These are phyloP conservation scores for Morpho achilles DNA, from an alignment of 2,888 invertebrate genomes.

Conservation along the genomic window DNA sequence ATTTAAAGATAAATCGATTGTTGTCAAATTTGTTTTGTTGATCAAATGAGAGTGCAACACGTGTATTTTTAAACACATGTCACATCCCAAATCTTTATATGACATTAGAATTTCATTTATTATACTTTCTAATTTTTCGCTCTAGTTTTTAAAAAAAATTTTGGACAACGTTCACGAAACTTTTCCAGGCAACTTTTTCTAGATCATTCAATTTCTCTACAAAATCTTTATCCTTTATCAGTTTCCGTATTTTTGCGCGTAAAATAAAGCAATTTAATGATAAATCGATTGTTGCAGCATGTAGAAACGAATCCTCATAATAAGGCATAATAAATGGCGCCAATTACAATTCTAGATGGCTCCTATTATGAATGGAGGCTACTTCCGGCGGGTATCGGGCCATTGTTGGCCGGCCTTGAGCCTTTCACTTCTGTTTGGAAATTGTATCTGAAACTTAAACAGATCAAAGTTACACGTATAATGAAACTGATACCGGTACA, in stretches of 20 bases:
- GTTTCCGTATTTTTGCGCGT: too few species aligned
- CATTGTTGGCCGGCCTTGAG: conserved; percentile 60
- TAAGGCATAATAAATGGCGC: conserved; percentile 20
- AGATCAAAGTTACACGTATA: conserved; percentile 22
- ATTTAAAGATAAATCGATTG: neutral
- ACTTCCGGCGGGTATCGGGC: conserved; percentile 46
- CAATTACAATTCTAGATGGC: conserved; percentile 50
- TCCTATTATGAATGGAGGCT: conserved; percentile 52
- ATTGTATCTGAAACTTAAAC: conserved; percentile 51
- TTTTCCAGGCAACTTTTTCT: too few species aligned
- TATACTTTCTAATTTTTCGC: too few species aligned
- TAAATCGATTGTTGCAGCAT: neutral
- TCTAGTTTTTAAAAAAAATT: too few species aligned
- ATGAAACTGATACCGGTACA: conserved; percentile 14
- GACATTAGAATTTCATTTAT: too few species aligned
- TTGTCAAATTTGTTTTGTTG: neutral
- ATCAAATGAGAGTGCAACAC: too few species aligned
- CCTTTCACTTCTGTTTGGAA: conserved; percentile 62
- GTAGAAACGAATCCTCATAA: conserved; percentile 15
- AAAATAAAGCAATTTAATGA: neutral
- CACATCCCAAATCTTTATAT: too few species aligned
- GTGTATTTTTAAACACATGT: too few species aligned
- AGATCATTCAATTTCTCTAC: too few species aligned
- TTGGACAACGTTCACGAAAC: too few species aligned
- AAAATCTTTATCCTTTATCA: too few species aligned